Percentiles rank a stretch among this genome's conserved stretches.
phyloP scores from a whole-genome alignment of 2,797 vertebrate species.

The Hephaestus fuliginosus region DNA sequence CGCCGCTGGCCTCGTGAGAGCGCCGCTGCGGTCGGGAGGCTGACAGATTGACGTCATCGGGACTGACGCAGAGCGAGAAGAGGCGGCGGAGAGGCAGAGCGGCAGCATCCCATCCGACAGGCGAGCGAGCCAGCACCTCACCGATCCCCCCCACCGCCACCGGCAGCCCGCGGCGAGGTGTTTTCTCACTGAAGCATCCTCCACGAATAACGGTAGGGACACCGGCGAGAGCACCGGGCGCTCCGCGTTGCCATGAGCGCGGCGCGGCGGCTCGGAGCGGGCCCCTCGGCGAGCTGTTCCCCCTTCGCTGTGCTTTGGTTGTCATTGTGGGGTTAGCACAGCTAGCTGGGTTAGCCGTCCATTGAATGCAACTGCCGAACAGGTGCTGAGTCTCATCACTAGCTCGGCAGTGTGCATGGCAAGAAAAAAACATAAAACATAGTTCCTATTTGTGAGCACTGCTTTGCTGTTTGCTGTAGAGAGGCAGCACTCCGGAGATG shows the following conservation, averaged over 20 bases:
- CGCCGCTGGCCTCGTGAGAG: constrained; percentile 46
- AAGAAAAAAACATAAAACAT: no score
- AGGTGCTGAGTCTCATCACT: constrained; percentile 61
- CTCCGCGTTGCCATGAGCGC: neutral
- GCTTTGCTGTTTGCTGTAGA: constrained; percentile 14
- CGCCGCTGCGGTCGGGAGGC: constrained; percentile 66
- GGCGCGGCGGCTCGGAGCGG: neutral
- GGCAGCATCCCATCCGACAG: constrained; percentile 67
- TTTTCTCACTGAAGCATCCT: constrained; percentile 75
- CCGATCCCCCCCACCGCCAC: constrained; percentile 47
- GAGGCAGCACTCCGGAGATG: neutral
- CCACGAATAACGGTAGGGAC: constrained; percentile 81
- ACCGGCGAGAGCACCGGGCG: neutral
- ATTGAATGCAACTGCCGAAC: constrained; percentile 40
- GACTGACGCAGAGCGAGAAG: constrained; percentile 79
- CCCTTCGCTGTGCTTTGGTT: constrained; percentile 60
- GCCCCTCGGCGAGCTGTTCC: constrained; percentile 30
- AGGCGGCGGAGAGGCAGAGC: constrained; percentile 57
- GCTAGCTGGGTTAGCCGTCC: constrained; percentile 69
- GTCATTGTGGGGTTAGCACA: constrained; percentile 69
- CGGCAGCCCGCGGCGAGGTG: constrained; percentile 33
- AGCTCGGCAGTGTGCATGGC: neutral
- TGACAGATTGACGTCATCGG: constrained; percentile 85
- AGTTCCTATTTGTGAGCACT: neutral
- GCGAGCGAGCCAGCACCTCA: constrained; percentile 25